Conservation (phyloP, 2,113 vertebrate species). For the Crotalus tigris region DNA sequence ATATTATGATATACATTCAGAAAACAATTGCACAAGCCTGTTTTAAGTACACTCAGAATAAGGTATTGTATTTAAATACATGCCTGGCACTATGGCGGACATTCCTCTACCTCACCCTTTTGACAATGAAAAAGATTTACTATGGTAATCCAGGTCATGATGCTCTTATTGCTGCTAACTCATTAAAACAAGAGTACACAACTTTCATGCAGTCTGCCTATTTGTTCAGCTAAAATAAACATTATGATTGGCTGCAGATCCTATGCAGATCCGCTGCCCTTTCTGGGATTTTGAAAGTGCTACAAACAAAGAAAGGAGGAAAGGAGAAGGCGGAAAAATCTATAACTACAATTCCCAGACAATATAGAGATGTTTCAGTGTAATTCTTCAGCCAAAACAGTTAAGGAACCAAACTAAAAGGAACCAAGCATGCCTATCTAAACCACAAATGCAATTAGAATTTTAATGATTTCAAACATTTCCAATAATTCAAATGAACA, state of each 20-base stretch:
- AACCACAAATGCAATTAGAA: not conserved
- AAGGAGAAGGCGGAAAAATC: not conserved
- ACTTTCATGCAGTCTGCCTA: not conserved
- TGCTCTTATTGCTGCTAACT: not conserved
- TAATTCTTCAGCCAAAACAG: not conserved
- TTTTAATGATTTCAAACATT: not conserved
- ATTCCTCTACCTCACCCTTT: not conserved
- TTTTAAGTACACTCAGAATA: not conserved
- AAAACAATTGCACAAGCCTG: not conserved
- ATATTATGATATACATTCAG: not conserved
- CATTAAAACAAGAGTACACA: not conserved
- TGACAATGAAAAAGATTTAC: not conserved
- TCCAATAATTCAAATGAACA: not conserved
- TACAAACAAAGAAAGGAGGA: not conserved
- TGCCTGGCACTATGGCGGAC: not conserved
- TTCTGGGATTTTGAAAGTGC: not conserved
- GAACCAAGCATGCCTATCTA: not conserved
- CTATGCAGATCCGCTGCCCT: not conserved
- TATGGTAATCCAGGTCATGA: not conserved
- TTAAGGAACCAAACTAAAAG: not conserved
- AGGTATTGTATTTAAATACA: not conserved
- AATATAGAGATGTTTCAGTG: not conserved
- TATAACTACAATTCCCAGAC: not conserved
- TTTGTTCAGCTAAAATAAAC: slow-evolving; percentile 1
- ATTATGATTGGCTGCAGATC: not conserved